Evolutionary conservation across 2,113 vertebrate species (phyloP), one percentile per base, ranked within the genome.

Genomic region (Poicephalus meyeri): DNA sequence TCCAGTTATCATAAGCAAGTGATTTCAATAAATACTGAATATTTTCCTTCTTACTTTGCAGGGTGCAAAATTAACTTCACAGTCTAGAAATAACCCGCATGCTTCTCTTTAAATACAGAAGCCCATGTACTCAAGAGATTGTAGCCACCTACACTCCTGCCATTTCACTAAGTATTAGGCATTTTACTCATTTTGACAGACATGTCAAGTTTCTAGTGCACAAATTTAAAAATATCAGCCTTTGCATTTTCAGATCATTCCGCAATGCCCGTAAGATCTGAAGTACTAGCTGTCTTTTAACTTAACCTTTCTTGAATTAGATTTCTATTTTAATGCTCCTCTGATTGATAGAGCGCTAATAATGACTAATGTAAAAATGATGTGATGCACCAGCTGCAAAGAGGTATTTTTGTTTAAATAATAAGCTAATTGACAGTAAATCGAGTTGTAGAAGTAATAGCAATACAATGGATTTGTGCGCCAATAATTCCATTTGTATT

Each of bases 371-470:
- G 23, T 71, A 88, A 20, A 83, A 93, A 63, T 83, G 31, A 89
- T 69, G 24, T 44, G 39, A 69, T 88, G 25, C 37, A 88, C 21
- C 16, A 90, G 28, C 28, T 56, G 49, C 26, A 92, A 90, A 82
- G 14, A 91, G 73, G 37, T 76, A 63, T 68, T 95, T 93, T 68
- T 72, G 23, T 94, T 95, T 82, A 71, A 92, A 72, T 89, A 91
- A 76, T 78, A 76, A 93, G 86, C 1, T 35, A 70, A 78, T 50
- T 81, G 69, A 69, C 53, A 91, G 52, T 69, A 94, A 97, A 87
- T 63, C 80, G 26, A 93, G 88, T 25, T 87, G 50, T 72, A 80
- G 52, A 66, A 93, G 20, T 87, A 95, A 85, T 39, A 70, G 44
- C 68, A 93, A 86, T 63, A 55, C 9, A 80, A 65, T 69, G 20